Conservation (phyloP, 2,797 vertebrate genomes). For the Aselliscus stoliczkanus region DNA sequence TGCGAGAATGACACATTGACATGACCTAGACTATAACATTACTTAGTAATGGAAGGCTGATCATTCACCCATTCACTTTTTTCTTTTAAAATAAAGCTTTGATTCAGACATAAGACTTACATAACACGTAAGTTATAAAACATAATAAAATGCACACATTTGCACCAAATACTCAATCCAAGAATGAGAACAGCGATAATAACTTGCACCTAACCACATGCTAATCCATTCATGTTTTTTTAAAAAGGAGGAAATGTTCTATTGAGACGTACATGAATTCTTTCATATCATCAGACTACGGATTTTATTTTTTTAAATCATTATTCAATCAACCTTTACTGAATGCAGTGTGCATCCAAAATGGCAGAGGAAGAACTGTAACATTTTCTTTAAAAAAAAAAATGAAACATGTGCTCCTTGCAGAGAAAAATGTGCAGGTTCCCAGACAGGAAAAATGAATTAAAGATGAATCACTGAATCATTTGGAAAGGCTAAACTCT, state of each 20-base stretch:
- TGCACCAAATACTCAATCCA: background rate
- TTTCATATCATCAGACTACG: background rate
- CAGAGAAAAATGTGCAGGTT: slow-evolving; percentile 44
- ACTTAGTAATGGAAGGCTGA: background rate
- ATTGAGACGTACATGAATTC: slow-evolving; percentile 44
- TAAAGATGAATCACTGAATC: slow-evolving; percentile 52
- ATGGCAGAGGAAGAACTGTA: slow-evolving; percentile 41
- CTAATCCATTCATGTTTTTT: background rate
- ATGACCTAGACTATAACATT: background rate
- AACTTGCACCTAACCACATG: background rate
- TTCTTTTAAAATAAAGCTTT: background rate
- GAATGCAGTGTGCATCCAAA: background rate
- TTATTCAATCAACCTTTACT: slow-evolving; percentile 34
- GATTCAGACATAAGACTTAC: background rate
- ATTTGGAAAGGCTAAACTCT: slow-evolving; percentile 40
- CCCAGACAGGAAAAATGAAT: slow-evolving; percentile 52
- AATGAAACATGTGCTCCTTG: slow-evolving; percentile 43
- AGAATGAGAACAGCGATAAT: background rate
- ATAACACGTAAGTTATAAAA: background rate
- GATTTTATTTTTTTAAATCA: background rate
- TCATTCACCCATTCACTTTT: background rate
- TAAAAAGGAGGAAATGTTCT: background rate
- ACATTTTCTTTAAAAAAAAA: slow-evolving; percentile 55
- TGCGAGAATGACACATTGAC: background rate
- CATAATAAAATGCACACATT: background rate